These are phyloP conservation scores for Andrena haemorrhoa DNA, from an alignment of 2,888 invertebrate species.

Conservation along the genomic window DNA sequence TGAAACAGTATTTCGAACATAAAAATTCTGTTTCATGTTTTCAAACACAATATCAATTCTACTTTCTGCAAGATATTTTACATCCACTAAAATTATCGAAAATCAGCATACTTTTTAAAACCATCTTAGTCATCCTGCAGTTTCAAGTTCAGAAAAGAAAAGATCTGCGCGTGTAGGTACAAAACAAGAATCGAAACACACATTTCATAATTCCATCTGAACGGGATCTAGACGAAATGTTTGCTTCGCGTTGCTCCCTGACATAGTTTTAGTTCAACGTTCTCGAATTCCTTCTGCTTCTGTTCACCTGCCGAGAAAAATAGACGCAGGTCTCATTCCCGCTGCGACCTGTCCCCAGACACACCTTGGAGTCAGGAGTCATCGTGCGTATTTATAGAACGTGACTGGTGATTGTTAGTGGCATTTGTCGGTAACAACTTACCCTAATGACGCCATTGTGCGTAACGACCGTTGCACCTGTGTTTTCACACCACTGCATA, in stretches of 20 bases:
- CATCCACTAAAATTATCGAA: no score
- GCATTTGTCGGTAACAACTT: constrained; percentile 66
- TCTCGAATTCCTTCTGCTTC: not conserved
- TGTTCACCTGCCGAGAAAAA: constrained; percentile 26
- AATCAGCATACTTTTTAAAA: no score
- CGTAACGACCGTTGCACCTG: constrained; percentile 72
- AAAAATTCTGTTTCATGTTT: no score
- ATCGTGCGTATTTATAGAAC: constrained; percentile 78
- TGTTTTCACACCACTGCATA: constrained; percentile 47
- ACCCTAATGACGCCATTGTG: constrained; percentile 76
- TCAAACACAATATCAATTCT: no score
- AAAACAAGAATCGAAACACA: not conserved
- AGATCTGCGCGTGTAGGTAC: no score
- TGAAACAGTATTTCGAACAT: no score
- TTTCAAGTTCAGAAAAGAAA: no score
- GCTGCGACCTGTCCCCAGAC: constrained; percentile 62
- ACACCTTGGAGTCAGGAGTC: constrained; percentile 72
- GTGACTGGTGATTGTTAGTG: constrained; percentile 76
- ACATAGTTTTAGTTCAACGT: constrained; percentile 10
- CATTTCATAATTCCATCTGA: not conserved
- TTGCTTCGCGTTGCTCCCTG: not conserved
- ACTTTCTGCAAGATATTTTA: no score
- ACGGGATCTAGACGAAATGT: not conserved
- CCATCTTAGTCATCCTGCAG: no score
- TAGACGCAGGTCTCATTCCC: constrained; percentile 52